A percentile compares a stretch with the other conserved stretches of the same genome.
Evolutionary conservation across 2,888 invertebrate genomes (phyloP).

Genomic region (Perithous albicinctus): DNA sequence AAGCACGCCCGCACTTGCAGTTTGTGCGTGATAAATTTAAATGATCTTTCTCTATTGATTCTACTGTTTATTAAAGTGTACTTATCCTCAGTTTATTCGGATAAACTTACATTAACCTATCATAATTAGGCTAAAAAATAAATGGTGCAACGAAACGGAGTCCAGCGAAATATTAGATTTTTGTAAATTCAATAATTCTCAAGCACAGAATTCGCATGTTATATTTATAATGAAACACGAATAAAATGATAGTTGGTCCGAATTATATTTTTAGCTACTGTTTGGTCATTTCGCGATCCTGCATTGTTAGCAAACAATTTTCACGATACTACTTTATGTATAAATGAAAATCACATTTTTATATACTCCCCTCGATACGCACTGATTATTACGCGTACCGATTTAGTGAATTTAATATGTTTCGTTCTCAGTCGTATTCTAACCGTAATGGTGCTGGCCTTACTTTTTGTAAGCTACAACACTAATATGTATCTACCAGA

Average conservation of each 20-base stretch:
- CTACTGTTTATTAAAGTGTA: neutral
- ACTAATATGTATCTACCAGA: constrained; percentile 13
- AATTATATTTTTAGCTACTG: constrained; percentile 62
- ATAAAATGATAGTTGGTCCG: constrained; percentile 73
- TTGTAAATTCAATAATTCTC: constrained; percentile 41
- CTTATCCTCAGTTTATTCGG: neutral
- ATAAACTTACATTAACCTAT: neutral
- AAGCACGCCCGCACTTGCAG: constrained; percentile 35
- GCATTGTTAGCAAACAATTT: constrained; percentile 61
- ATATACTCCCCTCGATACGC: neutral
- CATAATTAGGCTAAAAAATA: neutral
- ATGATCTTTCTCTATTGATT: neutral
- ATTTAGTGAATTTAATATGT: constrained; percentile 43
- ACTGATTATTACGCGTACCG: constrained; percentile 29
- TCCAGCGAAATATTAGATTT: neutral
- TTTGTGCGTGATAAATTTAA: constrained; percentile 61
- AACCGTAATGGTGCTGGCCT: constrained; percentile 7
- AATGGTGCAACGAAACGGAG: neutral
- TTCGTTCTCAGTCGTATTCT: constrained; percentile 31
- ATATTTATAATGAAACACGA: constrained; percentile 55
- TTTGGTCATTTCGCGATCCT: constrained; percentile 65
- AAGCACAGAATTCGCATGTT: constrained; percentile 49
- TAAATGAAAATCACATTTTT: constrained; percentile 34
- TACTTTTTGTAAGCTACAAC: constrained; percentile 14
- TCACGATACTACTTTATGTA: constrained; percentile 50